phyloP scores from a whole-genome alignment of 1,140 invertebrate genomes.

The Gryllus bimaculatus region DNA sequence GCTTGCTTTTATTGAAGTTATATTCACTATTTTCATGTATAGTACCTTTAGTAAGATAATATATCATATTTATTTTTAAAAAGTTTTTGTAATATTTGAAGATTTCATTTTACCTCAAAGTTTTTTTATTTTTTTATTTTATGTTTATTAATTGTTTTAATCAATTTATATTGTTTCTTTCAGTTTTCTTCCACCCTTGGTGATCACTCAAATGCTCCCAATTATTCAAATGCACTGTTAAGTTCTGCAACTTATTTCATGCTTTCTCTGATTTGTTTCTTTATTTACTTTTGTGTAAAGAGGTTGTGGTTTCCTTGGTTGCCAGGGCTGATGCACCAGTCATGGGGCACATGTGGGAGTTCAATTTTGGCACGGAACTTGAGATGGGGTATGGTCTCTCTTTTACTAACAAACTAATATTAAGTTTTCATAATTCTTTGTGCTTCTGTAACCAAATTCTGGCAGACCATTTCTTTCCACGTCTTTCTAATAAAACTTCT shows the following conservation, averaged over 20 bases:
- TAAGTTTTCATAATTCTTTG: too few species aligned
- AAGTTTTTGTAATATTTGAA: not conserved
- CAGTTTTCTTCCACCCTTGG: not conserved
- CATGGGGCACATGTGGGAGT: constrained; percentile 90
- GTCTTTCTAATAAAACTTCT: too few species aligned
- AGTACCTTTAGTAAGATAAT: not conserved
- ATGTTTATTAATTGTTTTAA: not conserved
- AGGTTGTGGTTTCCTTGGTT: constrained; percentile 33
- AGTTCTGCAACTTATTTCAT: not conserved
- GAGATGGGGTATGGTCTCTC: constrained; percentile 54
- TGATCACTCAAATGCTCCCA: constrained; percentile 7
- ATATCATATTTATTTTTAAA: too few species aligned
- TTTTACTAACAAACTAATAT: constrained; percentile 6
- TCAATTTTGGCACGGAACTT: constrained; percentile 67
- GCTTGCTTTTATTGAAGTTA: not conserved
- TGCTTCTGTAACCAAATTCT: too few species aligned
- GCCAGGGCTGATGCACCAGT: constrained; percentile 91
- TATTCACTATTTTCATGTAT: constrained; percentile 7
- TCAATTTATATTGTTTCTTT: not conserved
- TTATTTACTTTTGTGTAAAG: constrained; percentile 20
- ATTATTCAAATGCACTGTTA: constrained; percentile 3
- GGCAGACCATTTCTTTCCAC: too few species aligned
- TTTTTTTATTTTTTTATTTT: not conserved
- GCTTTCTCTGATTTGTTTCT: not conserved
- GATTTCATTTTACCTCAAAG: not conserved